Base-by-base conservation (phyloP, 2,888 invertebrate genomes). In the Drosophila emarginata region DNA sequence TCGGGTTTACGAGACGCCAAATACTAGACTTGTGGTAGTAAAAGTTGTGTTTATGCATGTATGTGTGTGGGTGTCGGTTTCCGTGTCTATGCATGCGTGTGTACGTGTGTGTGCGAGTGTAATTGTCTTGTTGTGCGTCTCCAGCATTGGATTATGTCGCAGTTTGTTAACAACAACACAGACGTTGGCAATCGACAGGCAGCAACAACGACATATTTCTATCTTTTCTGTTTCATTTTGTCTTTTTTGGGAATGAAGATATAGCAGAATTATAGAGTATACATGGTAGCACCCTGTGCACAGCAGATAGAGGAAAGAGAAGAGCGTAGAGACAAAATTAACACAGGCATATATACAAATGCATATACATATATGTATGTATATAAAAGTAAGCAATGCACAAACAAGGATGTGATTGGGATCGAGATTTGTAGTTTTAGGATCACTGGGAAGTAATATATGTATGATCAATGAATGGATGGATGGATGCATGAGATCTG, bases 121-220 rank as follows among this genome's bases (percentile, higher is more conserved):
- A 64, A 51, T 57, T 57, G 72, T 64, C 58, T 58, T 50, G 14
- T 67, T 51, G 53, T 36, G 32, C 63, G 59, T 64, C 62, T 68
- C 53, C 53, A 53, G 53, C 32, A 11, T 18, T 45, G 45, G 37
- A 56, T 60, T 67, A 61, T 78, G 67, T 72, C 68, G 67, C 70
- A 78, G 66, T 78, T 77, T 45, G 45, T 21, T 45, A 45, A 45
- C 18, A 45, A 45, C 45, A 82, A 69, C 72, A 84, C 77, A 77
- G 73, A 79, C 77, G 88, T 77, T 83, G 83, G 81, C 84, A 85
- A 88, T 88, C 88, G 88, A 86, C 84, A 84, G 87, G 88, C 84
- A 84, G 88, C 88, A 88, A 88, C 84, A 84, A 84, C 88, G 83
- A 84, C 87, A 88, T 74, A 68, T 57, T 62, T 64, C 61, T 72